These are phyloP conservation scores for Colletes latitarsis DNA, from an alignment of 1,140 invertebrate genomes.

Conservation along the genomic window DNA sequence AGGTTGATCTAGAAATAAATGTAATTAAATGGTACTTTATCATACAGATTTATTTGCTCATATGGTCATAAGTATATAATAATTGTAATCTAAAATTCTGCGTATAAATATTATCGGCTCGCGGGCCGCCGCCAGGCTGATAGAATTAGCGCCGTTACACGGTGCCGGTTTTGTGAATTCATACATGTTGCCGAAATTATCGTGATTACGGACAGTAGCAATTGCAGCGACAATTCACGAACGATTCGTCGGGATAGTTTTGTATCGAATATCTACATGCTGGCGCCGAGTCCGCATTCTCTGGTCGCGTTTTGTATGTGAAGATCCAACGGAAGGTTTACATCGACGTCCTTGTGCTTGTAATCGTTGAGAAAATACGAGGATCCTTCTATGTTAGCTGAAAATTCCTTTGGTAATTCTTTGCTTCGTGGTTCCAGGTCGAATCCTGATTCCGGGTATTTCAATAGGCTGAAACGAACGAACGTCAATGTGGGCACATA, in stretches of 20 bases:
- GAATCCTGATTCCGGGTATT: constrained; percentile 84
- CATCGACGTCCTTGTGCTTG: constrained; percentile 85
- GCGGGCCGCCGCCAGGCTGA: constrained; percentile 41
- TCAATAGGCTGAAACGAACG: constrained; percentile 37
- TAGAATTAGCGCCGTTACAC: constrained; percentile 58
- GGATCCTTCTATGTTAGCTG: constrained; percentile 88
- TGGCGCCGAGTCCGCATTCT: constrained; percentile 74
- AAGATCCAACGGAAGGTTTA: constrained; percentile 82
- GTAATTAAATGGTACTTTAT: constrained; percentile 1
- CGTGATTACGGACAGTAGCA: constrained; percentile 61
- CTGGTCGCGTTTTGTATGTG: constrained; percentile 84
- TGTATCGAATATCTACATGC: constrained; percentile 67
- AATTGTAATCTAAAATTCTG: constrained; percentile 65
- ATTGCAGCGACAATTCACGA: constrained; percentile 57
- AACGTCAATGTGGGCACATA: neutral
- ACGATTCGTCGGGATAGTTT: constrained; percentile 41
- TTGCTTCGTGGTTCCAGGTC: constrained; percentile 88
- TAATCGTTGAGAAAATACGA: constrained; percentile 94
- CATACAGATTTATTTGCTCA: constrained; percentile 59
- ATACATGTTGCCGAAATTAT: constrained; percentile 49
- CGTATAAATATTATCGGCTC: constrained; percentile 68
- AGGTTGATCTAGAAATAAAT: constrained; percentile 1
- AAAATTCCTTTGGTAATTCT: constrained; percentile 93
- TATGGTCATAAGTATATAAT: constrained; percentile 66
- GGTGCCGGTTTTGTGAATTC: constrained; percentile 51